These are phyloP conservation scores for Pomatostomus ruficeps DNA, from an alignment of 2,113 vertebrate genomes.

Conservation along the genomic window DNA sequence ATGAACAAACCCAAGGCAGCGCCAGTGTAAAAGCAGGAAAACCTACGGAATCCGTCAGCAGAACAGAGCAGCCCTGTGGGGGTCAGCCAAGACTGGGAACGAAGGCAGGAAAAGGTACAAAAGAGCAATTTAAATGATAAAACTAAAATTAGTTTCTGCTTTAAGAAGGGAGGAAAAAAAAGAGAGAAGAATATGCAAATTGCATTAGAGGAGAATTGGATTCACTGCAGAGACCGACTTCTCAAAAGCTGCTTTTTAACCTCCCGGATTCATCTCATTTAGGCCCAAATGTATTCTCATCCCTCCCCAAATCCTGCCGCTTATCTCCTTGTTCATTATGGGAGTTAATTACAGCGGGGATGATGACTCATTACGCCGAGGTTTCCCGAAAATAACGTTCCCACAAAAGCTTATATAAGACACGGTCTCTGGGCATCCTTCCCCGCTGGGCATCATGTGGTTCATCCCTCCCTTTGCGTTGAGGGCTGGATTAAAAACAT, in stretches of 20 bases:
- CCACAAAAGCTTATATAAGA: conserved; percentile 31
- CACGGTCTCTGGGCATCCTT: not conserved
- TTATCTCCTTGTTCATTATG: conserved; percentile 36
- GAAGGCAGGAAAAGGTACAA: not conserved
- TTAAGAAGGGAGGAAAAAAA: not conserved
- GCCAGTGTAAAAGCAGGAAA: not conserved
- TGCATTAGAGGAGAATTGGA: not conserved
- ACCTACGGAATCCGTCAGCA: not conserved
- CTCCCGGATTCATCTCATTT: not conserved
- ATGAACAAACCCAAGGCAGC: not conserved
- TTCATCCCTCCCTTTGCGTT: not conserved
- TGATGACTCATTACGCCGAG: conserved; percentile 37
- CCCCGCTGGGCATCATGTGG: not conserved
- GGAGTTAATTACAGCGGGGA: conserved; percentile 41
- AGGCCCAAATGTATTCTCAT: conserved; percentile 3
- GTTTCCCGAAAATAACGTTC: conserved; percentile 18
- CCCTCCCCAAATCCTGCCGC: conserved; percentile 17
- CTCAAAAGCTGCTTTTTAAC: not conserved
- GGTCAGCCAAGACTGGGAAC: not conserved
- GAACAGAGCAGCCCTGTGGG: not conserved
- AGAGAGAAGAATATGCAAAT: not conserved
- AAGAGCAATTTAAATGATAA: not conserved
- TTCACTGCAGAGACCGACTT: not conserved
- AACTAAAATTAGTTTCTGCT: not conserved
- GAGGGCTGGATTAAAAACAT: not conserved